Percentiles rank a stretch among this genome's conserved stretches.
These are phyloP conservation scores for Melanogrammus aeglefinus DNA, from an alignment of 2,797 vertebrate genomes.

Conservation along the genomic window DNA sequence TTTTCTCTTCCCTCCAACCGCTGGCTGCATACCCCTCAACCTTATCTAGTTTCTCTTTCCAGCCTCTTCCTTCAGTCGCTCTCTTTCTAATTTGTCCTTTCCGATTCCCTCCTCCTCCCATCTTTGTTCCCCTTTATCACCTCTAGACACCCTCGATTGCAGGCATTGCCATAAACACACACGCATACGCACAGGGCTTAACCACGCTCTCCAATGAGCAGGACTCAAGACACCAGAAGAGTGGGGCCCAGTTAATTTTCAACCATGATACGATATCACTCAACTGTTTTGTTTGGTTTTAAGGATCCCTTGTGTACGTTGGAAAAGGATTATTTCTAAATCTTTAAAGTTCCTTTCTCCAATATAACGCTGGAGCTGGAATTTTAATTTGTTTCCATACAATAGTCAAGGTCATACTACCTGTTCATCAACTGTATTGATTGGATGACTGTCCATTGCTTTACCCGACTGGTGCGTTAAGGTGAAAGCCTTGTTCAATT, in stretches of 20 bases:
- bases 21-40: conserved; percentile 1
- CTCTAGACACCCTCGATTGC: background rate
- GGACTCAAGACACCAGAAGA: conserved; percentile 37
- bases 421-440: background rate
- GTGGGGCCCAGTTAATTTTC: conserved; percentile 47
- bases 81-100: background rate
- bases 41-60: background rate
- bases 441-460: background rate
- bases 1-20: conserved; percentile 29
- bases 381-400: background rate
- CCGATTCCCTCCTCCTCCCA: background rate
- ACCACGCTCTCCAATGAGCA: conserved; percentile 30
- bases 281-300: conserved; percentile 12
- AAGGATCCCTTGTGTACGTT: conserved; percentile 6
- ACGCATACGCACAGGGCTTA: background rate
- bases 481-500: no score
- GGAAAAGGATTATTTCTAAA: background rate
- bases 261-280: conserved; percentile 14
- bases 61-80: background rate
- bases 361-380: background rate
- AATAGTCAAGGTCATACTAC: background rate
- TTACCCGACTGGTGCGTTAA: background rate
- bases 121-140: background rate
- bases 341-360: background rate
- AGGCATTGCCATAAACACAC: background rate